Evolutionary conservation across 92 coral and sea anemone genomes (phyloP).

Genomic region (Pocillopora grandis): DNA sequence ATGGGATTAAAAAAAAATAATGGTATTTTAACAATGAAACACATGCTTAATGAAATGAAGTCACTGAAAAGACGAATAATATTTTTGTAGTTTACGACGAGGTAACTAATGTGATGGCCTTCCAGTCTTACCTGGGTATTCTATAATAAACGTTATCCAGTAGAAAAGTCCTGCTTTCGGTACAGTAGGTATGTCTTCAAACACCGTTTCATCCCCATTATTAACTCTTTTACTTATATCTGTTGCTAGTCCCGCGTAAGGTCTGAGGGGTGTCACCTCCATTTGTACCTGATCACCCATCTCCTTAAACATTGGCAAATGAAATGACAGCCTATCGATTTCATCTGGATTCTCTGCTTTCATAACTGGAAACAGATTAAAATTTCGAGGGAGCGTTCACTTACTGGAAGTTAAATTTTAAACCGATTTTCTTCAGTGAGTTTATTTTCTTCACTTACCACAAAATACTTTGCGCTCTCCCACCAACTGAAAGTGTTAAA

Average conservation of each 20-base stretch:
- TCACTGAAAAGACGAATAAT: no score
- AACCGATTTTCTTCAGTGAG: no score
- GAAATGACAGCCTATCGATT: constrained; percentile 34
- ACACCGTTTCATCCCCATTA: constrained; percentile 11
- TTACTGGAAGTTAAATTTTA: not conserved
- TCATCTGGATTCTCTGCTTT: constrained; percentile 34
- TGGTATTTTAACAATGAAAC: no score
- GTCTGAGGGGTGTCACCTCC: constrained; percentile 42
- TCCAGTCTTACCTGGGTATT: constrained; percentile 33
- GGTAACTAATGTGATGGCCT: no score
- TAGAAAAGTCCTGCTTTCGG: constrained; percentile 48
- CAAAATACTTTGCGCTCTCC: constrained; percentile 45
- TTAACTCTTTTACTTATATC: constrained; percentile 28
- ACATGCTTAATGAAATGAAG: no score
- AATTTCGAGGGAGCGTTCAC: no score
- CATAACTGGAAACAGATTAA: constrained; percentile 20
- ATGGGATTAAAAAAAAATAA: no score
- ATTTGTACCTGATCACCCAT: constrained; percentile 55
- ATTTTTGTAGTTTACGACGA: no score
- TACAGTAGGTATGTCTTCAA: constrained; percentile 25
- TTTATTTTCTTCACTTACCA: constrained; percentile 13
- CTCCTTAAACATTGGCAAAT: constrained; percentile 40
- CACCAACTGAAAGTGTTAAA: constrained; percentile 26
- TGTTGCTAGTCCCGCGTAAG: constrained; percentile 52
- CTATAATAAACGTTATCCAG: constrained; percentile 39